Base-by-base conservation (phyloP, 2,113 vertebrate genomes). In the Gasterosteus aculeatus region DNA sequence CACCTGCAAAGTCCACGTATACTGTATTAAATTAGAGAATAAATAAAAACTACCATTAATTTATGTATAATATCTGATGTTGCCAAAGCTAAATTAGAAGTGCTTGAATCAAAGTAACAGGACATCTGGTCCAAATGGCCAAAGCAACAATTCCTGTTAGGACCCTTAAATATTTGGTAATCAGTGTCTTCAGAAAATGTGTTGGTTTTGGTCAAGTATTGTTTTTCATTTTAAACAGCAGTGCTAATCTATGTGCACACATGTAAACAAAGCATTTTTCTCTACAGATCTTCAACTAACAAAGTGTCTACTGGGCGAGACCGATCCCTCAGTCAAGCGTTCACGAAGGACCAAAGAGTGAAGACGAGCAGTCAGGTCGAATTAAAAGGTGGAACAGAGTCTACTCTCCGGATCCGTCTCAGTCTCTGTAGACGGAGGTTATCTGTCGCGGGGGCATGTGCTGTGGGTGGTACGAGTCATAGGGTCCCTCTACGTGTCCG, bases 361-460 rank as follows among this genome's bases (percentile, higher is more conserved):
- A 65, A 60, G 38, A 44, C 3, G 2, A 29, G 14, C 60, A 56
- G 16, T 67, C 60, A 26, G 49, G 18, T 7, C 7, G 10, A 41
- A n/a, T 15, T 26, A 54, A 67, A 33, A 54, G 42, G 3, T 74
- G 49, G 62, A 19, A 56, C 29, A 11, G 64, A 63, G 31, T 70
- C 4, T 2, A 57, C 15, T 15, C 41, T 65, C n/a, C 42, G 5
- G 5, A 74, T 65, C 26, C 35, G 1, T 69, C 58, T 85, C 91
- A 98, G 80, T 99, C 97, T 14, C 93, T 96, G 91, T 97, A 99
- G 82, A 97, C 92, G 18, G 95, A 71, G 1, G 92, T 93, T 74
- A 97, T 94, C 85, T 97, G 96, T 51, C 95, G 80, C 9, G 91
- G 93, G 2, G 94, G 91, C 84, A 89, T 92, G 51, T 95, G 95